Evolutionary conservation across 2,888 invertebrate genomes (phyloP), one percentile per base, ranked within the genome.

Genomic region (Pollenia labialis): DNA sequence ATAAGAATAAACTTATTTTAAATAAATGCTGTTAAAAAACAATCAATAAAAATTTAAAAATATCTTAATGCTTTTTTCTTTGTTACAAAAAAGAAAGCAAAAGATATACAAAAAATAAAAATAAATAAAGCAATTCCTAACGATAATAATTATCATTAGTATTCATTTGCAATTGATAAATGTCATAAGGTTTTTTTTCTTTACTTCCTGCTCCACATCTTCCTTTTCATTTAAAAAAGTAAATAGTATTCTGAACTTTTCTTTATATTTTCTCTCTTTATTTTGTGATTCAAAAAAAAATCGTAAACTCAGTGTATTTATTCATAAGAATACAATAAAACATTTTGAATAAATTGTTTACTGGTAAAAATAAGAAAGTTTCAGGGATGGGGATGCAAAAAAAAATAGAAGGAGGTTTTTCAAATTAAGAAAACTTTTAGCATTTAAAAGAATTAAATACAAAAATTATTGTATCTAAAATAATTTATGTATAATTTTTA

Each of bases 121-220:
- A 54, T 58, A 56, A 32, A 32, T 32, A 32, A 32, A 32, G 56
- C 32, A 77, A 60, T 69, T 69, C 50, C 68, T 84, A 74, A 46
- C 23, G 56, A 76, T 64, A 64, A 76, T 81, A 85, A 76, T 85
- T 76, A 64, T 81, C 81, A 76, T 81, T 66, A 66, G 66, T 72
- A 76, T 81, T 85, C 85, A 81, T 85, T 81, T 85, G 58, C n/a
- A 85, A 76, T 81, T 81, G 81, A 72, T 85, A 81, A 85, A 76
- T 71, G 66, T 71, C 76, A 81, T 66, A 81, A 81, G 80, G 72
- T 64, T 56, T 72, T 54, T 14, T 48, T 32, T 32, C 32, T 32
- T 32, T 32, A 32, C 4, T 54, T 23, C 7, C 23, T 40, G 0
- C 12, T 23, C 12, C 46, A 48, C 14, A 40, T 58, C 40, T 50